These are phyloP conservation scores for Podocnemis expansa DNA, from an alignment of 2,113 vertebrate species.

Conservation along the genomic window DNA sequence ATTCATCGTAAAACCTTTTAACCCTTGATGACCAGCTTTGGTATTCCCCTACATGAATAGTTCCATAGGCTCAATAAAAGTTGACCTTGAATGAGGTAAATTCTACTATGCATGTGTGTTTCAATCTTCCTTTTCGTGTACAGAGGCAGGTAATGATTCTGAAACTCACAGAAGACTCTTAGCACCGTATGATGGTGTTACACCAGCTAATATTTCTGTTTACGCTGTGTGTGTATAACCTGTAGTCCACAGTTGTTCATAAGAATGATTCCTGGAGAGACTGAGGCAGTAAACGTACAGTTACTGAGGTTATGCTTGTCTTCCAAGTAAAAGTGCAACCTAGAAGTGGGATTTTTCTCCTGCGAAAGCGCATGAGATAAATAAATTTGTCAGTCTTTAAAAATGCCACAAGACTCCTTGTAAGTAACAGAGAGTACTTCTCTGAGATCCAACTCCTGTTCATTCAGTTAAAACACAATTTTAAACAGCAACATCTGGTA, in stretches of 20 bases:
- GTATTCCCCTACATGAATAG: not conserved
- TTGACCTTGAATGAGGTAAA: not conserved
- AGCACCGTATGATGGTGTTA: not conserved
- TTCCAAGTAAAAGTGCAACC: not conserved
- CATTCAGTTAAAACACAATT: not conserved
- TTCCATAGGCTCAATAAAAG: not conserved
- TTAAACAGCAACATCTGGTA: not conserved
- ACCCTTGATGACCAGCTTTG: constrained; percentile 4
- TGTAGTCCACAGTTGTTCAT: not conserved
- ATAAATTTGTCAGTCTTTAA: too few relatives aligned
- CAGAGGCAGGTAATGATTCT: not conserved
- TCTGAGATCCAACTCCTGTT: not conserved
- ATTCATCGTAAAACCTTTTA: constrained; percentile 38
- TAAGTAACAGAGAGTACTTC: not conserved
- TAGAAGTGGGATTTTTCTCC: not conserved
- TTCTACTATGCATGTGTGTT: not conserved
- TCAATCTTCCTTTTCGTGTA: not conserved
- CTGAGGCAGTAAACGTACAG: not conserved
- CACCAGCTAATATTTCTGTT: not conserved
- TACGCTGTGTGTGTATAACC: not conserved
- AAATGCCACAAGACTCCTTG: too few relatives aligned
- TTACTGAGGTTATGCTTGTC: not conserved
- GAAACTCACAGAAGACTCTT: not conserved
- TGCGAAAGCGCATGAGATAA: too few relatives aligned
- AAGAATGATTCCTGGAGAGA: not conserved